These are phyloP conservation scores for Trichonephila inaurata DNA, from an alignment of 1,140 invertebrate species.

Conservation along the genomic window DNA sequence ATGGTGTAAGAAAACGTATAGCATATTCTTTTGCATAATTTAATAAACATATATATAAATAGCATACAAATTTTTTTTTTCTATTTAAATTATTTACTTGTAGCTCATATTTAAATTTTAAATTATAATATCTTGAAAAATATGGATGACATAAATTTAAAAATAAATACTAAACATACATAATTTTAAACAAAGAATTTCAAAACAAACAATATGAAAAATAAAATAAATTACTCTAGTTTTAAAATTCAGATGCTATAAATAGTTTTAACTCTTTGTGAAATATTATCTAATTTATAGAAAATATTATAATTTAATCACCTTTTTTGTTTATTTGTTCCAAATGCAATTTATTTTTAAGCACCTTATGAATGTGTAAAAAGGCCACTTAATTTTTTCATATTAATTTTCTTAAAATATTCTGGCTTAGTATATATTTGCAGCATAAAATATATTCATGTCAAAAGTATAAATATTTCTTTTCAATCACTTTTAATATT, in stretches of 20 bases:
- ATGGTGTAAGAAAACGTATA: background rate
- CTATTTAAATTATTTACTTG: background rate
- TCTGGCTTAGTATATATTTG: constrained; percentile 30
- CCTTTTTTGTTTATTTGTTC: background rate
- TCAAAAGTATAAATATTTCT: constrained; percentile 28
- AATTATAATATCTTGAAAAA: background rate
- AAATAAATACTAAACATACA: no score
- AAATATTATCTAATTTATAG: background rate
- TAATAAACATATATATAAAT: no score
- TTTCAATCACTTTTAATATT: background rate
- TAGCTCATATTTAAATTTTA: background rate
- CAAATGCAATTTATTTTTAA: constrained; percentile 2
- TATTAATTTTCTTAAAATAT: constrained; percentile 39
- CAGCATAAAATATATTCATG: constrained; percentile 22
- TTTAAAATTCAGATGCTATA: background rate
- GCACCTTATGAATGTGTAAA: constrained; percentile 36
- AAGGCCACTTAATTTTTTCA: constrained; percentile 45
- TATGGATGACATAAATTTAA: background rate
- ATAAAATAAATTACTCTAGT: background rate
- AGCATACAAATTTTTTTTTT: no score
- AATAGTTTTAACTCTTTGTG: background rate
- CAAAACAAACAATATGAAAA: background rate
- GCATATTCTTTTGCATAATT: no score
- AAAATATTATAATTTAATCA: constrained; percentile 2
- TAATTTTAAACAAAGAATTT: background rate